Evolutionary conservation across 2,888 invertebrate species (phyloP).

Genomic region (Epiblema foenella): DNA sequence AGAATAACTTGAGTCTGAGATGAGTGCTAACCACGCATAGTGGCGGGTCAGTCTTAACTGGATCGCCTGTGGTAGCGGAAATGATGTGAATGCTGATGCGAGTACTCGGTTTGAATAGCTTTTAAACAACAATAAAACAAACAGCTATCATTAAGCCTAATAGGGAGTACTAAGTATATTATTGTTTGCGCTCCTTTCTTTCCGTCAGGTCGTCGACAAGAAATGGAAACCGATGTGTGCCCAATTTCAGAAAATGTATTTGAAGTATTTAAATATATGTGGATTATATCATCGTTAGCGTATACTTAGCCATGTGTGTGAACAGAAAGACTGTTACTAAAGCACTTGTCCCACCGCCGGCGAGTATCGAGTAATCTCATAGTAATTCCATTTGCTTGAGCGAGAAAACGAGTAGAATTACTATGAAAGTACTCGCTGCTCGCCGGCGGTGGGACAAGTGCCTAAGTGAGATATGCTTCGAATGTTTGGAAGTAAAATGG

Average conservation of each 20-base stretch:
- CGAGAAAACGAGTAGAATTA: too few relatives aligned
- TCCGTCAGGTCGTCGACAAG: neutral
- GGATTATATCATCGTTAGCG: neutral
- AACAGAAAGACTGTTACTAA: neutral
- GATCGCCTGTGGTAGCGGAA: neutral
- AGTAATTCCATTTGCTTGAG: too few relatives aligned
- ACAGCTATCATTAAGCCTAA: neutral
- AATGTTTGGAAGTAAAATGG: neutral
- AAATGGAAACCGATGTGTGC: neutral
- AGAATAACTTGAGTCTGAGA: neutral
- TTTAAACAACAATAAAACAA: slow-evolving; percentile 12
- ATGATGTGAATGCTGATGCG: neutral
- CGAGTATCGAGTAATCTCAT: too few relatives aligned
- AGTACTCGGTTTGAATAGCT: neutral
- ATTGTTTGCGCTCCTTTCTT: slow-evolving; percentile 11
- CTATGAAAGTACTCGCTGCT: too few relatives aligned
- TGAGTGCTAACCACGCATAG: neutral
- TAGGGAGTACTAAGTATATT: neutral
- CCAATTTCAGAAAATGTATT: neutral
- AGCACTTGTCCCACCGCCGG: too few relatives aligned
- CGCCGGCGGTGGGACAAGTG: too few relatives aligned
- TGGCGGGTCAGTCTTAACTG: neutral
- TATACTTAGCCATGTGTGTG: neutral
- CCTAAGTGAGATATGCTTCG: neutral
- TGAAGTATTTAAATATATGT: neutral